Evolutionary conservation across 2,888 invertebrate species (phyloP), one percentile per base, ranked within the genome.

Genomic region (Yponomeuta cagnagella): DNA sequence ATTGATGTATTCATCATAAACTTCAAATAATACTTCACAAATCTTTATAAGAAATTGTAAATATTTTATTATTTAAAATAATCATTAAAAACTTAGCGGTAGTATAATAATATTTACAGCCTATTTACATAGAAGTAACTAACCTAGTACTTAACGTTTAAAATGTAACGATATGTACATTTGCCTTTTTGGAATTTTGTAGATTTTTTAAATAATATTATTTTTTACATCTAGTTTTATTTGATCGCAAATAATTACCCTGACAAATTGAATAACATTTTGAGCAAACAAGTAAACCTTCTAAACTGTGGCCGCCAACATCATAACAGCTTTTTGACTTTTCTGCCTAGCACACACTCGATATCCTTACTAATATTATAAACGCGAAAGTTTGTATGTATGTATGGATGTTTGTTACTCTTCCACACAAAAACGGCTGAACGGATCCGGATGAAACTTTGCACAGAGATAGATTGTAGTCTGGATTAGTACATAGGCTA

Each of bases 61-160:
- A 71, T 67, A 70, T 71, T 63, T 70, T 70, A 48, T 66, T 74
- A 74, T 73, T 75, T 74, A 74, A 71, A 76, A 77, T 75, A 72
- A 72, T 72, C 73, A 73, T 72, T 71, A 76, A 74, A 81, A 78
- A 74, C 79, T 80, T 81, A 68, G 9, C 23, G 30, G 33, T 37
- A 68, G 72, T 78, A 80, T 48, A 72, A 75, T 74, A 77, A 78
- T 87, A 88, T 88, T 85, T 88, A 88, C 88, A 88, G 72, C 78
- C 78, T 88, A 88, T 88, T 84, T 87, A 88, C 87, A 88, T 81
- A 78, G 75, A 48, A 37, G 33, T 64, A 64, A 2, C 31, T 64
- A 64, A 12, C 10, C 8, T 30, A 30, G 64, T 23, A 30, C 30
- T 9, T 31, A 64, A 64, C 9, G 2, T 64, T 2, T 31, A 64